Base-by-base conservation (phyloP, 1,140 invertebrate species). In the Bombus consobrinus region DNA sequence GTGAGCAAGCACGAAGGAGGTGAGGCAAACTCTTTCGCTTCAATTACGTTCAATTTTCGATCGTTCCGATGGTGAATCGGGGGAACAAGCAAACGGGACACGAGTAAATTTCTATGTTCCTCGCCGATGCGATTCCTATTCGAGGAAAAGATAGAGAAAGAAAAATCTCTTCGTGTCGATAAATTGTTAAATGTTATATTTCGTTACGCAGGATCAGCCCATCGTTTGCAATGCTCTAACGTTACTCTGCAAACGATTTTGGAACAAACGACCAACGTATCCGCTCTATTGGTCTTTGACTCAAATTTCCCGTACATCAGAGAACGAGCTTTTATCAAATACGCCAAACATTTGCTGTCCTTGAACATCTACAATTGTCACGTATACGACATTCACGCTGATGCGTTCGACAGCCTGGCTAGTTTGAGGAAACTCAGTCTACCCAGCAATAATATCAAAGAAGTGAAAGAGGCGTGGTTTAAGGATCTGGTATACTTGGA, bases 351-450 rank as follows among this genome's bases (percentile, higher is more conserved):
- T 66, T 78, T 94, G 79, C 64, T 82, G 28, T 88, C 87, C 37
- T 75, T 95, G 79, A 92, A 91, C 77, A 77, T 95, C 34, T 84
- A 93, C 18, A 88, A 93, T 80, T 94, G 93, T 75, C 86, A 86
- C 13, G 80, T 94, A 37, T 66, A 43, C 13, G 82, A 89, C n/a
- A 87, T 94, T n/a, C 85, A 92, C 73, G 3, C 34, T 9, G 28
- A 85, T 4, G 93, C 93, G 3, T 93, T 95, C 77, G 28, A 37
- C 18, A 83, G 77, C 3, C 64, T 94, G 83, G 13, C 13, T 2
- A 34, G 71, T 0, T 72, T 94, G 80, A 88, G 85, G 62, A 94
- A 93, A 79, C 87, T 95, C 57, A 90, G 89, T 41, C 76, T 94
- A 12, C 75, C 92, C 1, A 89, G 89, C 77, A 94, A 94, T 79